Base-by-base conservation (phyloP, 92 coral and sea anemone genomes). In the Siderastrea siderea region DNA sequence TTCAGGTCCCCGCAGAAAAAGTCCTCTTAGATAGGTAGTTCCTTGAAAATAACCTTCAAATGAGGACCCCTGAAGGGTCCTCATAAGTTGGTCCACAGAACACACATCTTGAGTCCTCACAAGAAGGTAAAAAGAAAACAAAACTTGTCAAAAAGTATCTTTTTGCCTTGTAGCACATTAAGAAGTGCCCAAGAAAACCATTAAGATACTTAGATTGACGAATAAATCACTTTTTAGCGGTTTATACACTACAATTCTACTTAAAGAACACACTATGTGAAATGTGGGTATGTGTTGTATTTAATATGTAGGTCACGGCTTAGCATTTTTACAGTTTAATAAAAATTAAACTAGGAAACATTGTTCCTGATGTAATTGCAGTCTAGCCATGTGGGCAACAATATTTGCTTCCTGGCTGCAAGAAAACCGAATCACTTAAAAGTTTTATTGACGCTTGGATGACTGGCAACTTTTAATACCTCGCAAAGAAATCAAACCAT, bases 121-220 rank as follows among this genome's bases (percentile, higher is more conserved):
- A 62, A 62, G 68, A 62, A 62, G n/a, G 68, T 62, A 62, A 62
- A 62, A 62, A 53, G 10, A 53, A 53, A 53, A 5, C 57, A 53
- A 53, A 53, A 53, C 6, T 53, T 53, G 57, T 5, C 5, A 67
- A 67, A 67, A 67, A 67, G 47, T 67, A 17, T 67, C 12, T 67
- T 67, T 67, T 17, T 67, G 71, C 47, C 71, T 38, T 43, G 71
- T 17, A 38, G 71, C 71, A 67, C 47, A 4, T 67, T 2, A 67
- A 67, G 71, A 67, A 67, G 71, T 17, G 47, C 71, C 71, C 71
- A 67, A 67, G 71, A 67, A 67, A 67, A 67, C 71, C 71, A 67
- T 67, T 19, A 38, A 67, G 71, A 67, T 38, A 17, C 71, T 67
- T 67, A 67, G 71, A 67, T 67, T 67, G 12, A 67, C 71, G 71